These are phyloP conservation scores for Pollachius pollachius DNA, from an alignment of 2,113 vertebrate genomes.

Conservation along the genomic window DNA sequence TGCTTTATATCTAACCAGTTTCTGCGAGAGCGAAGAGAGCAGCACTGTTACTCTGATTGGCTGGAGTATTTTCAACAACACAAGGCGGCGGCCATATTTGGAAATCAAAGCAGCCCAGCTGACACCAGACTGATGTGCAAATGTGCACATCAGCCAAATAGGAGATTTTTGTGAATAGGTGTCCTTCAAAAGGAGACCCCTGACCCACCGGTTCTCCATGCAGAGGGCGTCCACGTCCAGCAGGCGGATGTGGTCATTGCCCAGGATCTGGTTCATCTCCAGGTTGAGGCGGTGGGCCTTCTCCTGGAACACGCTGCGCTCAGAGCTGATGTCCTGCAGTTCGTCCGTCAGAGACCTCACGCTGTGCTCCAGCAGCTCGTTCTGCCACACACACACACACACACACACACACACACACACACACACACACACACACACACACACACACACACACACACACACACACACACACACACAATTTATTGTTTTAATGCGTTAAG, in stretches of 20 bases:
- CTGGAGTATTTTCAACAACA: too few species aligned
- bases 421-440: not conserved
- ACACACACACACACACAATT: not conserved
- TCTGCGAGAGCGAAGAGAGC: too few species aligned
- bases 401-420: not conserved
- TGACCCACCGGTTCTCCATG: slow-evolving; percentile 90
- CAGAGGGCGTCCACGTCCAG: slow-evolving; percentile 92
- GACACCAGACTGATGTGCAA: too few species aligned
- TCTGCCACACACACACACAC: slow-evolving; percentile 70
- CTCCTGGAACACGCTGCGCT: slow-evolving; percentile 89
- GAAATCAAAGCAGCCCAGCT: too few species aligned
- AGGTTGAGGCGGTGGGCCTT: slow-evolving; percentile 90
- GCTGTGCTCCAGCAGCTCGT: slow-evolving; percentile 84
- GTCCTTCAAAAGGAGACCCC: not conserved
- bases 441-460: not conserved
- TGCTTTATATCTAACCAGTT: too few species aligned
- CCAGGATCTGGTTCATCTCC: slow-evolving; percentile 91
- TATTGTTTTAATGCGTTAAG: too few species aligned
- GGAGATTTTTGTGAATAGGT: too few species aligned
- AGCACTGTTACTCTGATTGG: too few species aligned
- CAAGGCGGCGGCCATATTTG: too few species aligned
- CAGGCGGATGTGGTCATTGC: slow-evolving; percentile 85
- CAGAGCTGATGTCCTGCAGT: slow-evolving; percentile 88
- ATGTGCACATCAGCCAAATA: too few species aligned
- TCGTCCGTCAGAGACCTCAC: slow-evolving; percentile 87